Evolutionary conservation across 2,113 vertebrate species (phyloP).

Genomic region (Orientallactaga bullata): DNA sequence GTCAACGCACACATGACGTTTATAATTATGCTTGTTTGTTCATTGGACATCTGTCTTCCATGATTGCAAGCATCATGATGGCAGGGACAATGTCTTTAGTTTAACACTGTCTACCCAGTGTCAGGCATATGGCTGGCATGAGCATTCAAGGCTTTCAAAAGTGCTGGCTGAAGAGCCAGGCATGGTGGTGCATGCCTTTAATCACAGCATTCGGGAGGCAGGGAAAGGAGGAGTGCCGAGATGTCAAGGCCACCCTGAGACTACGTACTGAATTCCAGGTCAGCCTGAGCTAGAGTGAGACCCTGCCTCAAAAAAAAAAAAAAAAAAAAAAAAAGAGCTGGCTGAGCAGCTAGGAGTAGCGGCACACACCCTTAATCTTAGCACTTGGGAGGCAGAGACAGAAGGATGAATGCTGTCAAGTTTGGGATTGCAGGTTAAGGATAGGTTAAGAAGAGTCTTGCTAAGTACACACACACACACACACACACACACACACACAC

Average conservation of each 20-base stretch:
- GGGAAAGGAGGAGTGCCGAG: too few species aligned
- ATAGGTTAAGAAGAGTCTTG: background rate
- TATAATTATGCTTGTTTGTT: background rate
- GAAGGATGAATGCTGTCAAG: background rate
- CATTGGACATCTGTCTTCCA: conserved; percentile 13
- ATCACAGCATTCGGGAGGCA: too few species aligned
- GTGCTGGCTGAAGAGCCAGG: background rate
- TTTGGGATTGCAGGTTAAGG: background rate
- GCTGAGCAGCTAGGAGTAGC: too few species aligned
- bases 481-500: too few species aligned
- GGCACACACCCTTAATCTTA: too few species aligned
- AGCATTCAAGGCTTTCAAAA: background rate
- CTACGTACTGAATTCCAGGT: too few species aligned
- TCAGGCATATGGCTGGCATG: background rate
- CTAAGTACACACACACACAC: background rate
- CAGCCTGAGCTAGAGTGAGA: too few species aligned
- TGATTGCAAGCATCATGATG: background rate
- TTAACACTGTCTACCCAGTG: background rate
- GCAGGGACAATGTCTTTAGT: conserved; percentile 7
- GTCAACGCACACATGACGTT: background rate
- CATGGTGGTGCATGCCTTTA: too few species aligned
- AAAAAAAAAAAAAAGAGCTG: background rate
- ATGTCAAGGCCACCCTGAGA: too few species aligned
- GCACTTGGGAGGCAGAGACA: too few species aligned
- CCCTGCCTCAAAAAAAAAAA: background rate